Conservation (phyloP, 2,797 vertebrate genomes). For the Sebastes hopkinsi region DNA sequence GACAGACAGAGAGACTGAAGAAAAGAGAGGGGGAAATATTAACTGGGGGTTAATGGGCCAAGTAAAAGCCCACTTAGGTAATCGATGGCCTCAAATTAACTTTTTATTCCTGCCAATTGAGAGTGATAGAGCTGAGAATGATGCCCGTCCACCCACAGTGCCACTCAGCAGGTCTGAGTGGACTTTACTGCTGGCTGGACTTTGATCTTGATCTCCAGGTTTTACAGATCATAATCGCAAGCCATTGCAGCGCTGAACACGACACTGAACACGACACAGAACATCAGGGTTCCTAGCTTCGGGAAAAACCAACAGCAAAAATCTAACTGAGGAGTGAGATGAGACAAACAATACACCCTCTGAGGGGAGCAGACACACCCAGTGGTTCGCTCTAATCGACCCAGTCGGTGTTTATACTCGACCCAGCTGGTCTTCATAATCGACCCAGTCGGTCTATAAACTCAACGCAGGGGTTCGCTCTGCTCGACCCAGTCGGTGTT, state of each 20-base stretch:
- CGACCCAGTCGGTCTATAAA: too few species aligned
- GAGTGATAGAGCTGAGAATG: constrained; percentile 45
- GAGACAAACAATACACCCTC: not conserved
- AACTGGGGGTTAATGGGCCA: constrained; percentile 65
- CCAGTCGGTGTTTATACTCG: too few species aligned
- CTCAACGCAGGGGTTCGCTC: too few species aligned
- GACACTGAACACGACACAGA: not conserved
- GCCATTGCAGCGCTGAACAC: not conserved
- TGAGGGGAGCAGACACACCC: not conserved
- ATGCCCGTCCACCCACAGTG: constrained; percentile 24
- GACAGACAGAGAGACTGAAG: not conserved
- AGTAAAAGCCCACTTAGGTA: constrained; percentile 68
- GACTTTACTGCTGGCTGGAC: not conserved
- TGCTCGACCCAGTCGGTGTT: too few species aligned
- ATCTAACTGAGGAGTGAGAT: not conserved
- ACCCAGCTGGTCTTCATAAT: too few species aligned
- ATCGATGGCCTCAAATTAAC: constrained; percentile 66
- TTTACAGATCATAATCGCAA: not conserved
- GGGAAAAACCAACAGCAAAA: not conserved
- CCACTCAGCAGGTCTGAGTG: not conserved
- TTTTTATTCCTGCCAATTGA: constrained; percentile 67
- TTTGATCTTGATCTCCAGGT: not conserved
- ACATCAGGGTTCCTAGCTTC: not conserved
- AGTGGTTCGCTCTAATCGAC: not conserved
- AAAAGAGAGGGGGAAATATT: constrained; percentile 44